Evolutionary conservation across 2,888 invertebrate species (phyloP).

Genomic region (Epinotia brunnichana): DNA sequence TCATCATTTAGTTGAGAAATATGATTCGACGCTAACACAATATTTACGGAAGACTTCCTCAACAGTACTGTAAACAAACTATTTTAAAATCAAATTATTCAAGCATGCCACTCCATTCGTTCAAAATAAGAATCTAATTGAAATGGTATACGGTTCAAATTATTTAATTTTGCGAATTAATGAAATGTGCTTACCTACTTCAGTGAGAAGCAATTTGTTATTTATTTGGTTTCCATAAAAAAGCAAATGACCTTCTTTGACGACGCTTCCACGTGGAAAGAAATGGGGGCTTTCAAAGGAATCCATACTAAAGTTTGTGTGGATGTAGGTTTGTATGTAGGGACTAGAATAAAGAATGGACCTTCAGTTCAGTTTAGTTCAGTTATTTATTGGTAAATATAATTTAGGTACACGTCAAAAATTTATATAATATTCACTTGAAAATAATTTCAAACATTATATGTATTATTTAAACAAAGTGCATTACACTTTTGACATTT

Average conservation of each 20-base stretch:
- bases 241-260: not conserved
- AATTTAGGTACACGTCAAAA: too few species aligned
- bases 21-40: not conserved
- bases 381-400: too few species aligned
- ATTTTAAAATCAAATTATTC: not conserved
- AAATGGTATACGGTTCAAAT: not conserved
- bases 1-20: too few species aligned
- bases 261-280: not conserved
- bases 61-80: slow-evolving; percentile 1
- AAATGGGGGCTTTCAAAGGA: not conserved
- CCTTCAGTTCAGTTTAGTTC: too few species aligned
- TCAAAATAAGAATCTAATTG: not conserved
- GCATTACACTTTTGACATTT: too few species aligned
- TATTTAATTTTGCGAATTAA: not conserved
- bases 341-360: too few species aligned
- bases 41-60: not conserved
- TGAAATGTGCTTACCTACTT: not conserved
- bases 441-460: too few species aligned
- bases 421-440: too few species aligned
- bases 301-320: not conserved
- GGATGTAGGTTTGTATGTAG: not conserved
- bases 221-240: slow-evolving; percentile 17
- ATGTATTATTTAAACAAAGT: too few species aligned
- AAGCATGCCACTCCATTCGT: not conserved
- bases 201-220: not conserved